Evolutionary conservation across 2,797 vertebrate species (phyloP).

Genomic region (Lemur catta): DNA sequence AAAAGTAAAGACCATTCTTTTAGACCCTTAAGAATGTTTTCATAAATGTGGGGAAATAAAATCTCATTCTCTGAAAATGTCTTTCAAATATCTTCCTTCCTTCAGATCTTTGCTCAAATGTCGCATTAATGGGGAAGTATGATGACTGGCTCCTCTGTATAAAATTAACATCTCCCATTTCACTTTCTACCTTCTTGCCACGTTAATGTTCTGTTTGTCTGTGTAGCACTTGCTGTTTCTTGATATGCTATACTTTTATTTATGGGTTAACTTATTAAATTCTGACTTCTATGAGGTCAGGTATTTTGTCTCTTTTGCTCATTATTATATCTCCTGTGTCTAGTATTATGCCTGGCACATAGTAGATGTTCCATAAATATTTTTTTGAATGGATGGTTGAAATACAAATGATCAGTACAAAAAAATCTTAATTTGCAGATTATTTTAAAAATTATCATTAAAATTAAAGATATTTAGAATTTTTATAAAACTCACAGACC

Average conservation of each 20-base stretch:
- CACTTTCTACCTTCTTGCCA: background rate
- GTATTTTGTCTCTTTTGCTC: background rate
- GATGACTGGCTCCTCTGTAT: background rate
- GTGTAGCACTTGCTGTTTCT: background rate
- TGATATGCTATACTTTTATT: background rate
- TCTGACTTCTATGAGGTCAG: background rate
- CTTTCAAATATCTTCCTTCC: background rate
- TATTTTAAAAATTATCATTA: constrained; percentile 18
- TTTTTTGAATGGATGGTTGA: background rate
- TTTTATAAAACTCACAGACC: background rate
- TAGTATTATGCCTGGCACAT: background rate
- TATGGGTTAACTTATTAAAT: background rate
- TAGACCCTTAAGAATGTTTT: background rate
- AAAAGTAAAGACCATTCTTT: background rate
- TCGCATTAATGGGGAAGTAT: background rate
- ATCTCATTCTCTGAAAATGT: background rate
- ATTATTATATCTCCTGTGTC: background rate
- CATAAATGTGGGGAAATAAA: background rate
- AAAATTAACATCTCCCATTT: background rate
- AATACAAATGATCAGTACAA: background rate
- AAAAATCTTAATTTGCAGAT: constrained; percentile 2
- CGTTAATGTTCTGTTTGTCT: background rate
- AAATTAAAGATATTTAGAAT: background rate
- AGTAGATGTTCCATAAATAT: background rate
- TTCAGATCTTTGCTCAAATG: constrained; percentile 1